Evolutionary conservation across 1,140 invertebrate species (phyloP), one percentile per base, ranked within the genome.

Genomic region (Cyphomyrmex costatus): DNA sequence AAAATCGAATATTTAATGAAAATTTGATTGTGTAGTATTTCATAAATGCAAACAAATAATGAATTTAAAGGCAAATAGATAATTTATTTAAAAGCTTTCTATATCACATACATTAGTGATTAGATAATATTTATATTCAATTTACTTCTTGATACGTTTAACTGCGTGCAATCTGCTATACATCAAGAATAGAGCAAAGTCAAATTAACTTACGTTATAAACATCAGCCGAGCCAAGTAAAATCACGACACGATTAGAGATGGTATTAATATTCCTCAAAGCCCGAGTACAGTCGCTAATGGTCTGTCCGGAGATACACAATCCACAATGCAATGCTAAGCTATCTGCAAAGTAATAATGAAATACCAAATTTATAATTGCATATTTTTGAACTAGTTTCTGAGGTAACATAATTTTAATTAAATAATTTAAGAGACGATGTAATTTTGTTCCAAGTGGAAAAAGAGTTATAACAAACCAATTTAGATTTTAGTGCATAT

Each of bases 161-260:
- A 0, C 8, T 12, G n/a, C n/a, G n/a, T 14, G 19, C 3, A 19
- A 24, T 19, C 16, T 4, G 21, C n/a, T n/a, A 65, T 1, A n/a
- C 4, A 10, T 14, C 6, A 6, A n/a, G 5, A 2, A 14, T 5
- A 16, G 0, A 2, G 2, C 36, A 74, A 61, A 42, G 27, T 4
- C 12, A 61, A 46, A 46, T 21, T 33, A 66, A 86, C 85, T 65
- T 76, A 89, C 90, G 36, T 86, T 65, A 24, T 91, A 92, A 58
- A 92, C 63, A 84, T 92, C 91, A 19, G 71, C 88, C 2, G 91
- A 89, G 3, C 91, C 91, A 6, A 92, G 80, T 61, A 91, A n/a
- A 10, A 92, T 91, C 2, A 89, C 63, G 8, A 92, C 60, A 36
- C 83, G 89, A 60, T 87, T 91, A 0, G 91, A 88, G n/a, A 92